These are phyloP conservation scores for Tridacna crocea DNA, from an alignment of 2,888 invertebrate species.

Conservation along the genomic window DNA sequence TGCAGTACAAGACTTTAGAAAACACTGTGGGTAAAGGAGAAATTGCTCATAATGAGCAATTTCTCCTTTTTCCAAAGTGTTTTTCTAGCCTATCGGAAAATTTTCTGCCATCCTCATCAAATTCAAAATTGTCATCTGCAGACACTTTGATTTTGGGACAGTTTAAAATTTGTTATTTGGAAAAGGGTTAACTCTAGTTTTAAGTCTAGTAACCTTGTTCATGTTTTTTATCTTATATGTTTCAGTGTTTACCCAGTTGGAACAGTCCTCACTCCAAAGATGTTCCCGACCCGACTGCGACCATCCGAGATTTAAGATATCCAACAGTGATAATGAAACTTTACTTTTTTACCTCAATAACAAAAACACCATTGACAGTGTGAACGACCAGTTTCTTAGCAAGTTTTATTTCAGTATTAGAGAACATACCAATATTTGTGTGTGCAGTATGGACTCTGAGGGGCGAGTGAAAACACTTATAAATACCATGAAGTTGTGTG, in stretches of 20 bases:
- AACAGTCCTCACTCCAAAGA: slow-evolving; percentile 42
- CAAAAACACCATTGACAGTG: slow-evolving; percentile 52
- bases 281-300: slow-evolving; percentile 42
- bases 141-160: no score
- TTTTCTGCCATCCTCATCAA: no score
- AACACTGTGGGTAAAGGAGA: no score
- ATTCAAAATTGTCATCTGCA: no score
- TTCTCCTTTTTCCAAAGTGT: no score
- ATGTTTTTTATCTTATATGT: not conserved
- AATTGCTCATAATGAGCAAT: no score
- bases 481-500: slow-evolving; percentile 53
- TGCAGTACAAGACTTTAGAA: no score
- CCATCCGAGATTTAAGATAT: slow-evolving; percentile 37
- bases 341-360: slow-evolving; percentile 52
- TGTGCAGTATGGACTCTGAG: slow-evolving; percentile 49
- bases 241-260: slow-evolving; percentile 48
- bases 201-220: no score
- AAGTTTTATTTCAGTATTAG: slow-evolving; percentile 58
- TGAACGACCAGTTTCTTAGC: slow-evolving; percentile 55
- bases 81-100: no score
- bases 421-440: slow-evolving; percentile 53
- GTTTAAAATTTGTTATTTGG: no score
- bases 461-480: slow-evolving; percentile 38
- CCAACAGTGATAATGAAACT: slow-evolving; percentile 52
- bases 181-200: no score